Base-by-base conservation (phyloP, 2,888 invertebrate genomes). In the Thymelicus acteon region DNA sequence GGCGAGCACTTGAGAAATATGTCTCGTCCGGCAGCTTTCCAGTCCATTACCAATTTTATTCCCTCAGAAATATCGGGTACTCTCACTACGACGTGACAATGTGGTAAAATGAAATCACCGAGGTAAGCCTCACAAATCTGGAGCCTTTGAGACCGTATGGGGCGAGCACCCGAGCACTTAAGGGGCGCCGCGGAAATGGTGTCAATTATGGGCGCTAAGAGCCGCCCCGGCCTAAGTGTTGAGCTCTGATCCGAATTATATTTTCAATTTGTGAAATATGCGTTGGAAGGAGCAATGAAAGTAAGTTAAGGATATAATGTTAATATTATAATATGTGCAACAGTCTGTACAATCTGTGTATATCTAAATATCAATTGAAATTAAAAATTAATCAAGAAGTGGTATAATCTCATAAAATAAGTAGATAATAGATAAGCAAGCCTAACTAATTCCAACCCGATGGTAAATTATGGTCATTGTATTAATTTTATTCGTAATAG, bases 131-230 rank as follows among this genome's bases (percentile, higher is more conserved):
- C 92, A 85, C 89, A 91, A 91, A 91, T 91, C 91, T 90, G 80
- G 82, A 80, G 83, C 83, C 88, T 87, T 90, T 86, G 86, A 89
- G 85, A 80, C 78, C 79, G 80, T 80, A 77, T 79, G 83, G 86
- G 54, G 82, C 80, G 83, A 89, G 93, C 92, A 91, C 91, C 92
- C 80, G 83, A 89, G 93, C 92, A 91, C 91, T 92, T 91, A 89
- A 88, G 88, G 89, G 86, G 88, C 82, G 82, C 78, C 79, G 81
- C 82, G 62, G 82, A 86, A 93, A 92, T 89, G 92, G 88, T 91
- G 92, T 90, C 93, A 93, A 93, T 93, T 93, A 93, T 89, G 89
- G 88, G 80, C 80, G 89, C 84, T 92, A 90, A 92, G 92, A 91
- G 92, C 85, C 84, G 79, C 82, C 82, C 83, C 67, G 75, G 71